Conservation (phyloP, 2,113 vertebrate genomes). For the Lophius piscatorius region DNA sequence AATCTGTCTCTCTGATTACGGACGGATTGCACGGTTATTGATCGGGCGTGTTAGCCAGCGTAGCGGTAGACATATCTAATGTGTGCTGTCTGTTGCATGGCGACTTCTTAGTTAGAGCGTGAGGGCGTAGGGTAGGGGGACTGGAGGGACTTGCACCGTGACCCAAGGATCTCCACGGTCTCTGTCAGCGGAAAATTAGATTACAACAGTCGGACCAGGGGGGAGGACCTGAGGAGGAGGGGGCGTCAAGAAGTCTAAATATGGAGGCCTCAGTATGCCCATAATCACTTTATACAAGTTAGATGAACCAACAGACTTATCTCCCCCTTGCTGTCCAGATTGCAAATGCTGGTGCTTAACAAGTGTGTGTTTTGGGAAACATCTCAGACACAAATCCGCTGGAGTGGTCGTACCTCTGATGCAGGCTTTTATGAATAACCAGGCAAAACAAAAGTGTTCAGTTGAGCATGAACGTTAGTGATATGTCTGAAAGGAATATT, state of each 20-base stretch:
- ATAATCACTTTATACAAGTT: slow-evolving; percentile 84
- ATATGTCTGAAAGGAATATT: slow-evolving; percentile 44
- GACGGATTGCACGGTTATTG: slow-evolving; percentile 46
- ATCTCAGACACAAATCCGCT: slow-evolving; percentile 41
- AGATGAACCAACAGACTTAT: slow-evolving; percentile 78
- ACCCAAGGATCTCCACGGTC: slow-evolving; percentile 79
- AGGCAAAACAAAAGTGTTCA: slow-evolving; percentile 27
- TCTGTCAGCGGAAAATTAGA: slow-evolving; percentile 83
- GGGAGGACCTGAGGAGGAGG: slow-evolving; percentile 65
- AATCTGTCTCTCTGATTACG: slow-evolving; percentile 66
- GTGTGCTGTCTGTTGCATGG: slow-evolving; percentile 79
- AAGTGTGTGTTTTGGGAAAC: slow-evolving; percentile 28
- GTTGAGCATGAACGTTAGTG: slow-evolving; percentile 32
- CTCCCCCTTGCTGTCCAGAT: slow-evolving; percentile 70
- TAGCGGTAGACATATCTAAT: slow-evolving; percentile 80
- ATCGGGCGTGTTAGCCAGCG: slow-evolving; percentile 50
- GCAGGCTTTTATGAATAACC: slow-evolving; percentile 40
- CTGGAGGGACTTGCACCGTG: slow-evolving; percentile 67
- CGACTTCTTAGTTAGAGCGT: slow-evolving; percentile 76
- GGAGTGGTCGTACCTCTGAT: slow-evolving; percentile 19
- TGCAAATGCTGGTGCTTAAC: slow-evolving; percentile 56
- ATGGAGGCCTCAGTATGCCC: slow-evolving; percentile 77
- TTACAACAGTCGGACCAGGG: slow-evolving; percentile 77
- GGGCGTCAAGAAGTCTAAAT: slow-evolving; percentile 85
- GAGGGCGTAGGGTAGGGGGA: slow-evolving; percentile 32